A percentile compares a stretch with the other conserved stretches of the same genome.
These are phyloP conservation scores for Amiota communis DNA, from an alignment of 2,888 invertebrate genomes.

Conservation along the genomic window DNA sequence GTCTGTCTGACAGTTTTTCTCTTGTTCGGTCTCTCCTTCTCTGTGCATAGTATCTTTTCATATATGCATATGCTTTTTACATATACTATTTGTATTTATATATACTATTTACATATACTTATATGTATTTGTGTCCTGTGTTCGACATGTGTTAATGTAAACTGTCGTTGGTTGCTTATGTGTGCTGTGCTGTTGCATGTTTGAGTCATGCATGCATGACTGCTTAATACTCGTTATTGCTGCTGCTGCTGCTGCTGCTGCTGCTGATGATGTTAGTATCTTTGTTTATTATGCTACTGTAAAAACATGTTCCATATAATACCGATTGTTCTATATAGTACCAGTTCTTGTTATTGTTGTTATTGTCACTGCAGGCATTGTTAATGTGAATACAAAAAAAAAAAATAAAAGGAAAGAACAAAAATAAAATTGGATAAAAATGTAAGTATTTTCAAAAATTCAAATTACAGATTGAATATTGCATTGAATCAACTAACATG, in stretches of 20 bases:
- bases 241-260: constrained; percentile 38
- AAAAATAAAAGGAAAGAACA: too few species aligned
- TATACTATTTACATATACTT: background rate
- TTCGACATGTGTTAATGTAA: background rate
- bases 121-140: background rate
- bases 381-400: too few species aligned
- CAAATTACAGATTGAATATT: too few species aligned
- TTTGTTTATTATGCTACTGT: constrained; percentile 59
- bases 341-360: too few species aligned
- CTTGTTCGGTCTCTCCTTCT: background rate
- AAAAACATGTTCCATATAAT: constrained; percentile 49
- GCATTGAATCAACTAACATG: too few species aligned
- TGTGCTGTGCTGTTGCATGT: too few species aligned
- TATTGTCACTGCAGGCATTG: too few species aligned
- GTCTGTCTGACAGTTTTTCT: too few species aligned
- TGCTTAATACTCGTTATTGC: constrained; percentile 64
- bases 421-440: too few species aligned
- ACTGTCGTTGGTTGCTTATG: background rate
- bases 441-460: too few species aligned
- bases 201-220: constrained; percentile 47
- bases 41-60: background rate
- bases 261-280: constrained; percentile 21
- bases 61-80: background rate
- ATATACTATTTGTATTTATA: background rate
- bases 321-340: too few species aligned